A percentile compares a stretch with the other conserved stretches of the same genome.
Conservation (phyloP, 2,113 vertebrate genomes). For the Heterotilapia buettikoferi region DNA sequence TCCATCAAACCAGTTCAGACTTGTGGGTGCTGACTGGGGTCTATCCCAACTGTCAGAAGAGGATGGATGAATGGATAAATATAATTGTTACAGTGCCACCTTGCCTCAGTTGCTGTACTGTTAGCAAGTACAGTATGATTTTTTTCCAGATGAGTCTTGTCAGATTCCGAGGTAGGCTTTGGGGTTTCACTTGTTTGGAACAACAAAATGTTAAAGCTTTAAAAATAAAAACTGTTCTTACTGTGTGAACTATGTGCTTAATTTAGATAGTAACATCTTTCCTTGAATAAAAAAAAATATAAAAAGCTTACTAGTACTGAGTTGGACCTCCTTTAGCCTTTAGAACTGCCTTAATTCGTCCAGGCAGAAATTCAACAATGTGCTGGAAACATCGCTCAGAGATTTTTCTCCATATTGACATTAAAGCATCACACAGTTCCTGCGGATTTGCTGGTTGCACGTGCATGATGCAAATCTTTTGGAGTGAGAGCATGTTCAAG, state of each 20-base stretch:
- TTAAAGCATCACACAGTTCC: background rate
- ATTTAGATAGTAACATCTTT: background rate
- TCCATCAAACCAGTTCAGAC: background rate
- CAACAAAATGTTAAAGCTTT: background rate
- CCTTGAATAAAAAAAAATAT: background rate
- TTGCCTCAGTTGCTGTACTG: background rate
- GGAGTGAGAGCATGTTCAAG: background rate
- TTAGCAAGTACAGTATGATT: background rate
- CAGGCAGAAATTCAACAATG: background rate
- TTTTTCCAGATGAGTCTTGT: background rate
- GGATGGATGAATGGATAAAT: background rate
- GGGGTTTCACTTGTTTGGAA: background rate
- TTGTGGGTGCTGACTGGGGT: background rate
- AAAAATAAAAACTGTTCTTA: no score
- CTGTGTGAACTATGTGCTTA: background rate
- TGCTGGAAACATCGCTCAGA: background rate
- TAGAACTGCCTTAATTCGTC: background rate
- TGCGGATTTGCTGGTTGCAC: background rate
- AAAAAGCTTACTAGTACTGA: background rate
- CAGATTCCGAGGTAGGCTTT: background rate
- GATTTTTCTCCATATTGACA: background rate
- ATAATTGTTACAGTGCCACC: background rate
- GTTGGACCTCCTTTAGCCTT: background rate
- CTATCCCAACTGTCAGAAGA: background rate
- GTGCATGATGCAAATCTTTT: background rate